Conservation (phyloP, 2,888 invertebrate species). For the Zelleria hepariella region DNA sequence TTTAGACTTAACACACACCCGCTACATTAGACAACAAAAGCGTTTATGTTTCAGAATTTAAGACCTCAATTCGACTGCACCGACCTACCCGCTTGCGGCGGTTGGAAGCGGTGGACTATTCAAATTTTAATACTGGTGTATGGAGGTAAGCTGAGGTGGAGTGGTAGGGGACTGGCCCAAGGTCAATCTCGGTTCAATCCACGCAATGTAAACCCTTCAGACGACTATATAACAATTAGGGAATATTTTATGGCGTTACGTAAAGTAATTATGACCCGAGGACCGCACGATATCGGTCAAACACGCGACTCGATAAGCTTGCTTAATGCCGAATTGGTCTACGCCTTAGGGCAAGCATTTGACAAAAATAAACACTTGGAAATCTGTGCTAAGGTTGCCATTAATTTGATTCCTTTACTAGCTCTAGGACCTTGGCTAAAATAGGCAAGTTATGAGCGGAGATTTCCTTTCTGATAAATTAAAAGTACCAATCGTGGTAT, state of each 20-base stretch:
- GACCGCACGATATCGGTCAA: slow-evolving; percentile 28
- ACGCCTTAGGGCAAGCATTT: slow-evolving; percentile 49
- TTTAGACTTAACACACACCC: neutral
- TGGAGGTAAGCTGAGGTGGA: slow-evolving; percentile 24
- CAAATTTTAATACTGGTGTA: slow-evolving; percentile 49
- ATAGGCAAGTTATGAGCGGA: slow-evolving; percentile 18
- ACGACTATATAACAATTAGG: slow-evolving; percentile 32
- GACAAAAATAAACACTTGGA: slow-evolving; percentile 15
- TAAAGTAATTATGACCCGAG: slow-evolving; percentile 46
- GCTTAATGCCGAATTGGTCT: slow-evolving; percentile 31
- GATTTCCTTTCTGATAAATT: too few relatives aligned
- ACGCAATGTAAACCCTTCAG: slow-evolving; percentile 39
- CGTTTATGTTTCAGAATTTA: slow-evolving; percentile 31
- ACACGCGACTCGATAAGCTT: slow-evolving; percentile 55
- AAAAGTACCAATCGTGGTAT: too few relatives aligned
- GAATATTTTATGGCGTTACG: slow-evolving; percentile 40
- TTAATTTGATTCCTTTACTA: slow-evolving; percentile 6
- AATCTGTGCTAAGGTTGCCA: slow-evolving; percentile 7
- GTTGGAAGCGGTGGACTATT: slow-evolving; percentile 54
- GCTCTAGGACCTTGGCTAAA: slow-evolving; percentile 45
- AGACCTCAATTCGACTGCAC: slow-evolving; percentile 26
- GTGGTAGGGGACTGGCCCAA: slow-evolving; percentile 46
- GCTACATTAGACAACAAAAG: slow-evolving; percentile 24
- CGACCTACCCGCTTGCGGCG: slow-evolving; percentile 49
- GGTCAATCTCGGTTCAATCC: slow-evolving; percentile 59